phyloP scores from a whole-genome alignment of 2,113 vertebrate genomes.

The Panthera tigris region DNA sequence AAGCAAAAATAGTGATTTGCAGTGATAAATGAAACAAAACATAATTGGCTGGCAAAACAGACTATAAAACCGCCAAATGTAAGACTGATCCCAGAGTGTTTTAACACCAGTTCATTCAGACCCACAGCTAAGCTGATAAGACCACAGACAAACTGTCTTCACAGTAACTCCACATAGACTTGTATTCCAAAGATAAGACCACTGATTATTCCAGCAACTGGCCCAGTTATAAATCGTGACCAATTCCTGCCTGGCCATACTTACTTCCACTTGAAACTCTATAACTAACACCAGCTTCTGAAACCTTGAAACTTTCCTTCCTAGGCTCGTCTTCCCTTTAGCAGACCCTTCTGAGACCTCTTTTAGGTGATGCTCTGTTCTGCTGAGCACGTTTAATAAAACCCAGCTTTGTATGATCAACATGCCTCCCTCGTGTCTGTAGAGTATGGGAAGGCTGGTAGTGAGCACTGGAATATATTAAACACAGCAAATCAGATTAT shows the following conservation, averaged over 20 bases:
- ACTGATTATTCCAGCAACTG: neutral
- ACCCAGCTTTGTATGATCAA: neutral
- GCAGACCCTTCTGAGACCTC: neutral
- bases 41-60: neutral
- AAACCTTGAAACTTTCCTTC: neutral
- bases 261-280: neutral
- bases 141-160: neutral
- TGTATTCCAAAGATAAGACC: neutral
- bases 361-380: neutral
- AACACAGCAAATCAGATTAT: neutral
- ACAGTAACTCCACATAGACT: neutral
- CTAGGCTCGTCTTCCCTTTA: neutral
- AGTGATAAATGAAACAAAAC: neutral
- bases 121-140: neutral
- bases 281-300: neutral
- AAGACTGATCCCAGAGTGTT: neutral
- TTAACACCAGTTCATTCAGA: neutral
- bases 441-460: neutral
- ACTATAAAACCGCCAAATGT: neutral
- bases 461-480: neutral
- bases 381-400: neutral
- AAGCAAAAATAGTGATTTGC: neutral
- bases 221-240: neutral
- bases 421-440: neutral
- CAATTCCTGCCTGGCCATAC: neutral